These are phyloP conservation scores for Aethina tumida DNA, from an alignment of 1,140 invertebrate genomes.

Conservation along the genomic window DNA sequence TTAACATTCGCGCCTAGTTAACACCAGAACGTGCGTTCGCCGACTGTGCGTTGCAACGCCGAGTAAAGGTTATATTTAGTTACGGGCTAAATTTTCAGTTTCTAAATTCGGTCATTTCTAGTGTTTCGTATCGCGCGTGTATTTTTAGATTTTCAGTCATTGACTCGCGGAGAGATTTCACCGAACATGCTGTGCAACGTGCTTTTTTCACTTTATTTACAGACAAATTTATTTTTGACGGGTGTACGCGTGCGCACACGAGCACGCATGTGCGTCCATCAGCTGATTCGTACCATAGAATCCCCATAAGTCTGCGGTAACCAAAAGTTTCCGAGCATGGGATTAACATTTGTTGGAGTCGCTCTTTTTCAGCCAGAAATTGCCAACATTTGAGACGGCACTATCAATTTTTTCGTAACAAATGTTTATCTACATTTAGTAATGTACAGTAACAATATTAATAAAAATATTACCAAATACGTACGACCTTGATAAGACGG, in stretches of 20 bases:
- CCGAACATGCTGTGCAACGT: not conserved
- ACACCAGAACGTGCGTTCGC: constrained; percentile 11
- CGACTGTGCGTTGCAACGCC: constrained; percentile 20
- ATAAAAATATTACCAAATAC: too few relatives aligned
- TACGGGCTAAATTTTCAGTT: constrained; percentile 15
- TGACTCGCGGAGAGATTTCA: constrained; percentile 16
- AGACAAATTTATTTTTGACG: not conserved
- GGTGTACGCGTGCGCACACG: too few relatives aligned
- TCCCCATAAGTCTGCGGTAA: not conserved
- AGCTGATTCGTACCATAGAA: too few relatives aligned
- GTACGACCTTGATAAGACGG: too few relatives aligned
- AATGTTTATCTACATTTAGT: too few relatives aligned
- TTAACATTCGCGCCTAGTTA: constrained; percentile 8
- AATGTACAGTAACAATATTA: too few relatives aligned
- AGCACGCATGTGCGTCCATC: too few relatives aligned
- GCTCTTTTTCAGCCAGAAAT: too few relatives aligned
- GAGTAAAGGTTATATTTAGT: constrained; percentile 32
- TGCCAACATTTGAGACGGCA: too few relatives aligned
- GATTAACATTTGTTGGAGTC: too few relatives aligned
- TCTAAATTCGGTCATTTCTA: constrained; percentile 32
- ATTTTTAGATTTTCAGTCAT: constrained; percentile 32
- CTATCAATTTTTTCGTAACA: too few relatives aligned
- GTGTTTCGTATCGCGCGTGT: constrained; percentile 27
- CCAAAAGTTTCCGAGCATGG: not conserved
- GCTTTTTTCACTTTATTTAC: not conserved